Percentiles rank a stretch among this genome's conserved stretches.
Evolutionary conservation across 2,797 vertebrate genomes (phyloP).

Genomic region (Scarus forsteni): DNA sequence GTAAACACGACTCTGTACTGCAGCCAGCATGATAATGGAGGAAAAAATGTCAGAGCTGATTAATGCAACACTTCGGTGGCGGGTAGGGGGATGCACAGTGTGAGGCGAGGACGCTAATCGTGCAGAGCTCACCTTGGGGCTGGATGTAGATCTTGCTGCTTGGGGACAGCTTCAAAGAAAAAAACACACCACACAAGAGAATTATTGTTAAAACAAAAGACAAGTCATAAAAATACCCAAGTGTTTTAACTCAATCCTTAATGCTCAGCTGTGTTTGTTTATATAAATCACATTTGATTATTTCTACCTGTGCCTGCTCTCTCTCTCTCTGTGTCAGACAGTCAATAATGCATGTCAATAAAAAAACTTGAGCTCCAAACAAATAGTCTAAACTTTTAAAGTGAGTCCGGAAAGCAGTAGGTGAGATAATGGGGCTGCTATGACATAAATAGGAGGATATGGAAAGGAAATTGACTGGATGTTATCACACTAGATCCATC

Average conservation of each 20-base stretch:
- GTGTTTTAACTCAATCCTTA: constrained; percentile 15
- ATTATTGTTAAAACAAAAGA: constrained; percentile 34
- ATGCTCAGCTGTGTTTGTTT: constrained; percentile 14
- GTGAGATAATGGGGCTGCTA: constrained; percentile 58
- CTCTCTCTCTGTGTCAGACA: constrained; percentile 13
- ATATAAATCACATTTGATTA: constrained; percentile 30
- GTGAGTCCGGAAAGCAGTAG: constrained; percentile 36
- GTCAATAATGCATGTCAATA: constrained; percentile 23
- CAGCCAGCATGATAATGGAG: constrained; percentile 58
- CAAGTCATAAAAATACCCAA: constrained; percentile 14
- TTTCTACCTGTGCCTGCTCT: constrained; percentile 5
- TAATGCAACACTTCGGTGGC: constrained; percentile 59
- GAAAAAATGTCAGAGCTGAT: constrained; percentile 61
- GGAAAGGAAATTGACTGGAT: constrained; percentile 80
- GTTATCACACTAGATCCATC: constrained; percentile 77
- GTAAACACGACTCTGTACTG: constrained; percentile 53
- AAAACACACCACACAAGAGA: constrained; percentile 11
- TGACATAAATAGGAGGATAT: constrained; percentile 70
- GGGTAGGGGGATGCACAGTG: constrained; percentile 46
- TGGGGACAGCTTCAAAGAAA: constrained; percentile 83
- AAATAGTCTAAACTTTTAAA: constrained; percentile 41
- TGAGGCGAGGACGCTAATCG: constrained; percentile 36
- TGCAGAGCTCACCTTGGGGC: constrained; percentile 90
- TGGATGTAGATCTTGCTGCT: constrained; percentile 90
- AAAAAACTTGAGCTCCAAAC: constrained; percentile 33